Evolutionary conservation across 1,140 invertebrate genomes (phyloP).

Genomic region (Drosophila neocordata): DNA sequence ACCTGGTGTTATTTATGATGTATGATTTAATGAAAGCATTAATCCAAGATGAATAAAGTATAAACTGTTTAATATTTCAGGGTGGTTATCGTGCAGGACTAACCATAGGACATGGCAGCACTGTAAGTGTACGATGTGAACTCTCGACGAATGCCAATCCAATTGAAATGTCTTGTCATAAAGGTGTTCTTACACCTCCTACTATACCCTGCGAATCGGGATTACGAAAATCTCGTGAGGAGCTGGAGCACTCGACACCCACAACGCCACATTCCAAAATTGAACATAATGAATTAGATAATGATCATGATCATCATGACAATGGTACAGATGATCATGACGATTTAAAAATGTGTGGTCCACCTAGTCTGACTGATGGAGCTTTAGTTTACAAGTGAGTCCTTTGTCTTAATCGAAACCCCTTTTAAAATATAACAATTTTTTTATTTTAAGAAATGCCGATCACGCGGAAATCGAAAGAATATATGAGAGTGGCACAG

Average conservation of each 20-base stretch:
- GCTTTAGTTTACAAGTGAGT: slow-evolving; percentile 79
- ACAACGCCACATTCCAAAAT: slow-evolving; percentile 32
- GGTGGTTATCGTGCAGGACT: slow-evolving; percentile 90
- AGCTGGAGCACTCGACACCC: slow-evolving; percentile 60
- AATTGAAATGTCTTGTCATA: slow-evolving; percentile 85
- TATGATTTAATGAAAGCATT: neutral
- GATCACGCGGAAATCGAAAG: slow-evolving; percentile 82
- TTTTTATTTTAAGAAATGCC: slow-evolving; percentile 51
- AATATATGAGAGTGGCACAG: slow-evolving; percentile 89
- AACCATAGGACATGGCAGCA: slow-evolving; percentile 90
- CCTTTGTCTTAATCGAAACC: neutral
- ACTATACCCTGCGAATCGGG: slow-evolving; percentile 84
- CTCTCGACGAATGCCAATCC: slow-evolving; percentile 78
- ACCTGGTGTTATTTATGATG: slow-evolving; percentile 88
- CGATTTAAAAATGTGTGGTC: slow-evolving; percentile 78
- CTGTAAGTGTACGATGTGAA: slow-evolving; percentile 88
- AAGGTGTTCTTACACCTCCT: slow-evolving; percentile 87
- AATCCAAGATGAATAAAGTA: neutral
- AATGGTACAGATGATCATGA: slow-evolving; percentile 73
- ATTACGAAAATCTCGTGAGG: slow-evolving; percentile 68
- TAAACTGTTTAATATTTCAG: slow-evolving; percentile 12
- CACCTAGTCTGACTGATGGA: slow-evolving; percentile 69
- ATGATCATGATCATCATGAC: slow-evolving; percentile 50
- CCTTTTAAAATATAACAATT: neutral
- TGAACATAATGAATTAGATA: slow-evolving; percentile 83